Conservation (phyloP, 2,113 vertebrate genomes). For the Apodemus speciosus region DNA sequence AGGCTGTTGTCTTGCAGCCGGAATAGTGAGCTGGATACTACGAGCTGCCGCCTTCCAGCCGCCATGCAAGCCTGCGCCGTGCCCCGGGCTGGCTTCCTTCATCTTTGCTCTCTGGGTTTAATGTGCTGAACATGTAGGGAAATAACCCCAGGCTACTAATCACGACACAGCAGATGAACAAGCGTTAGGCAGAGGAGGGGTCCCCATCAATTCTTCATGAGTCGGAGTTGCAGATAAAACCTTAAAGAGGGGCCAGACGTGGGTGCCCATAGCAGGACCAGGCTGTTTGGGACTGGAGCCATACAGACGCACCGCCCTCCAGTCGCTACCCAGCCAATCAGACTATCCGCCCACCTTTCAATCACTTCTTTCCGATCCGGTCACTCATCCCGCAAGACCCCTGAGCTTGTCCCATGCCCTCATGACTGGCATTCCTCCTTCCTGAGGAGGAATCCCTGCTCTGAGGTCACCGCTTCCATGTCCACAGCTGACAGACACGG, state of each 20-base stretch:
- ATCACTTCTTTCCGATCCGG: background rate
- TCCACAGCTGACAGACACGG: background rate
- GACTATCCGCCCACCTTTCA: too few relatives aligned
- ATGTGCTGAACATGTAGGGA: background rate
- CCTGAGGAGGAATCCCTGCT: background rate
- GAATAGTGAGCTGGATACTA: background rate
- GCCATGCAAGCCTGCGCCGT: background rate
- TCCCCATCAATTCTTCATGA: background rate
- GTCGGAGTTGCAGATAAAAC: background rate
- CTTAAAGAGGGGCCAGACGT: too few relatives aligned
- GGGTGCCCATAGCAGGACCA: too few relatives aligned
- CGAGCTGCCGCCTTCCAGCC: rapidly evolving
- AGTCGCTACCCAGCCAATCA: background rate
- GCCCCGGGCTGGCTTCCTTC: background rate
- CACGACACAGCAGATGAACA: too few relatives aligned
- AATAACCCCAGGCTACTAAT: background rate
- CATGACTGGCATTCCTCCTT: rapidly evolving
- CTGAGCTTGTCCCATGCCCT: rapidly evolving
- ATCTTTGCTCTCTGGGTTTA: background rate
- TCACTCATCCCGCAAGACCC: background rate
- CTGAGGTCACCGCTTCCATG: background rate
- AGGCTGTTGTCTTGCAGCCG: rapidly evolving
- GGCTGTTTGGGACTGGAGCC: background rate
- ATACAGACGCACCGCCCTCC: background rate
- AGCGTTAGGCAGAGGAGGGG: too few relatives aligned